These are phyloP conservation scores for Rhynchonycteris naso DNA, from an alignment of 2,797 vertebrate genomes.

Conservation along the genomic window DNA sequence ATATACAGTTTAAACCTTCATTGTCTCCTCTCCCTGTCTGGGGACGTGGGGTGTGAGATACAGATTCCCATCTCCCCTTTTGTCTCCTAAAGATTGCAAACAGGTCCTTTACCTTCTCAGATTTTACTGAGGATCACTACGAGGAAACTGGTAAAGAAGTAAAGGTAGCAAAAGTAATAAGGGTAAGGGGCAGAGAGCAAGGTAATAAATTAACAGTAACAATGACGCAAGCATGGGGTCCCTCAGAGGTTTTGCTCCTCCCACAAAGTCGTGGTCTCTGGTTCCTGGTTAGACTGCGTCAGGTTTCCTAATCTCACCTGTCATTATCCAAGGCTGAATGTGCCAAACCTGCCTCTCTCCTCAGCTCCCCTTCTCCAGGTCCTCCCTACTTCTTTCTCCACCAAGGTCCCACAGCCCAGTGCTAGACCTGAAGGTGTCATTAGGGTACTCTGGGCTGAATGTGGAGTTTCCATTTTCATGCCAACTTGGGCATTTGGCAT, in stretches of 20 bases:
- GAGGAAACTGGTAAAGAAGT: not conserved
- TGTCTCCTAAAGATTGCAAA: not conserved
- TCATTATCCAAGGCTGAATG: not conserved
- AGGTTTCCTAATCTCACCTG: not conserved
- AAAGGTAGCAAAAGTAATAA: not conserved
- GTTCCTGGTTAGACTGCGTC: not conserved
- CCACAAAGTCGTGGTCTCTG: not conserved
- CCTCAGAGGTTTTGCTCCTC: not conserved
- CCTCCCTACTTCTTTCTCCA: not conserved
- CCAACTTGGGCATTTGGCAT: not conserved
- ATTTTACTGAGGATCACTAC: not conserved
- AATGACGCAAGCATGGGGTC: not conserved
- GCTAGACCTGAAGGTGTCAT: not conserved
- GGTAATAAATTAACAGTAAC: constrained; percentile 19
- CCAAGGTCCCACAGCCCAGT: not conserved
- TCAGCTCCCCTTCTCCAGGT: not conserved
- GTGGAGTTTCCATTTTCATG: not conserved
- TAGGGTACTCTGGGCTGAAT: not conserved
- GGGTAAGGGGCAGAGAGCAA: not conserved
- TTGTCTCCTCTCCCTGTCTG: not conserved
- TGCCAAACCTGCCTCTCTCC: not conserved
- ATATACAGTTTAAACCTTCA: not conserved
- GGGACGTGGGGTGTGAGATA: not conserved
- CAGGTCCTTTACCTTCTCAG: not conserved
- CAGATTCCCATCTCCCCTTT: not conserved